Conservation (phyloP, 2,797 vertebrate species). For the Antennarius maculatus region DNA sequence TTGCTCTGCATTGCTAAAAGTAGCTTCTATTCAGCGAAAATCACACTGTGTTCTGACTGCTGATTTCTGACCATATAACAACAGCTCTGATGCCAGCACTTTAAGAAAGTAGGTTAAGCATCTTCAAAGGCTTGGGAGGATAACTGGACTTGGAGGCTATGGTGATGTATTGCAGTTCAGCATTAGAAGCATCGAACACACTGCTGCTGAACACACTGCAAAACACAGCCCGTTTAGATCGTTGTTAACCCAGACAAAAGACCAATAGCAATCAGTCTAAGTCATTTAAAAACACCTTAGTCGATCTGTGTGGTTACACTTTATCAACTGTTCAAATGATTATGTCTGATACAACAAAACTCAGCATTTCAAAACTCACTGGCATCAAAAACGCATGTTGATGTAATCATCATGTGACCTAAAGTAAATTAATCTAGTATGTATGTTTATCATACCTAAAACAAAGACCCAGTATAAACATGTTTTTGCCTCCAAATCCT, state of each 20-base stretch:
- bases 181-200: constrained; percentile 46
- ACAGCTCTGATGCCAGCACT: constrained; percentile 48
- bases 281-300: constrained; percentile 42
- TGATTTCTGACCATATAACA: constrained; percentile 64
- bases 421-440: too few species aligned
- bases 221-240: constrained; percentile 53
- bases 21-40: constrained; percentile 34
- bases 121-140: constrained; percentile 67
- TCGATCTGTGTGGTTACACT: constrained; percentile 31
- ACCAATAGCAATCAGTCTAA: constrained; percentile 49
- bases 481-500: constrained; percentile 49
- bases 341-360: constrained; percentile 22
- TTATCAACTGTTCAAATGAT: constrained; percentile 28
- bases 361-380: constrained; percentile 31
- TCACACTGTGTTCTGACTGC: constrained; percentile 49
- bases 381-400: constrained; percentile 38
- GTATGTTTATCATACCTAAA: too few species aligned
- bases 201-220: constrained; percentile 45
- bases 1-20: constrained; percentile 21
- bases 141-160: constrained; percentile 37
- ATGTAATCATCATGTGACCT: constrained; percentile 3
- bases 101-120: constrained; percentile 69
- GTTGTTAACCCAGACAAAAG: constrained; percentile 46
- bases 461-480: constrained; percentile 47
- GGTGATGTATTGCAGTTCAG: constrained; percentile 50